Percentiles rank a stretch among this genome's conserved stretches.
These are phyloP conservation scores for Chrysolina haemoptera DNA, from an alignment of 2,888 invertebrate genomes.

Conservation along the genomic window DNA sequence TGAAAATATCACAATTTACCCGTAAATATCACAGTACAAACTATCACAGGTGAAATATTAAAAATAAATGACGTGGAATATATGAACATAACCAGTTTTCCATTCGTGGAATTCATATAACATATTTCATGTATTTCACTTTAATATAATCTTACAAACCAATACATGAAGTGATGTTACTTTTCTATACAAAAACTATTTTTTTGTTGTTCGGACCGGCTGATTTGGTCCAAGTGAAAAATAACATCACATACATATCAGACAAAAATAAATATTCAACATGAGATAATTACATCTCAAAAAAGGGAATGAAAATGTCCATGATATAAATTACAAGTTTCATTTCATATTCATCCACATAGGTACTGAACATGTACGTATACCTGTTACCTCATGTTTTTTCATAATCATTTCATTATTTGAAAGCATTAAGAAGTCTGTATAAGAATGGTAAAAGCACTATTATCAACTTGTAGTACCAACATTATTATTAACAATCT, in stretches of 20 bases:
- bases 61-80: conserved; percentile 6
- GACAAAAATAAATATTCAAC: conserved; percentile 5
- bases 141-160: conserved; percentile 16
- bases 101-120: conserved; percentile 2
- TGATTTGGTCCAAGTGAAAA: conserved; percentile 12
- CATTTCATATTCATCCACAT: conserved; percentile 2
- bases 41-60: conserved; percentile 32
- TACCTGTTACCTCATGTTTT: not conserved
- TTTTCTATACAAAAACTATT: conserved; percentile 3
- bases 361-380: not conserved
- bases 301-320: not conserved
- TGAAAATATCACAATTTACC: conserved; percentile 22
- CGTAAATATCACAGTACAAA: conserved; percentile 24
- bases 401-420: not conserved
- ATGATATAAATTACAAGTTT: not conserved
- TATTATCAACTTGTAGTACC: not conserved
- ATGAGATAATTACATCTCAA: conserved; percentile 5
- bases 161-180: conserved; percentile 25
- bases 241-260: conserved; percentile 26
- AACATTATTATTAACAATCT: not conserved
- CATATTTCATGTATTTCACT: conserved; percentile 13
- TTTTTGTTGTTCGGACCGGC: not conserved
- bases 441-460: conserved; percentile 20
- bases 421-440: not conserved
- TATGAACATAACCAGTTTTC: not conserved